Evolutionary conservation across 2,113 vertebrate genomes (phyloP).

Genomic region (Catharus minimus): DNA sequence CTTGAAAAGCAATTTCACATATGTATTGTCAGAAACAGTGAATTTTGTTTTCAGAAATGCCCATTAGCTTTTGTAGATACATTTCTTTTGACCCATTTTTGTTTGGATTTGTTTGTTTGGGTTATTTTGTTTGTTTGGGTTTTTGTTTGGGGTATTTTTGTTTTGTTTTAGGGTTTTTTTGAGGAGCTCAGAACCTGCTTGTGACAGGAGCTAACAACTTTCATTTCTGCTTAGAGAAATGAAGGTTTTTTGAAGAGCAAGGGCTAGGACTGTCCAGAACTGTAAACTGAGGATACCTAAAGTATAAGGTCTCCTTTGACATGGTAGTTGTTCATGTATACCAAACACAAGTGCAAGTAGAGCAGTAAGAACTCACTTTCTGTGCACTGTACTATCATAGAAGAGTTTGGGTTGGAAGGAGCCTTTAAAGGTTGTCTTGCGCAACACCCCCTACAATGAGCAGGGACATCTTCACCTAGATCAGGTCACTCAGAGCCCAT

Average conservation of each 20-base stretch:
- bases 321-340: neutral
- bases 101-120: neutral
- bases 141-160: accelerated
- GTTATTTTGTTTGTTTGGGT: neutral
- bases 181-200: neutral
- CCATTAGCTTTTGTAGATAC: neutral
- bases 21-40: neutral
- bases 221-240: neutral
- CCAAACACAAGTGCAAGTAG: neutral
- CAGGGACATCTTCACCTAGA: neutral
- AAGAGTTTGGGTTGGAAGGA: neutral
- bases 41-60: neutral
- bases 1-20: neutral
- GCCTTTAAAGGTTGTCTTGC: neutral
- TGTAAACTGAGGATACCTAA: neutral
- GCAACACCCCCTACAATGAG: neutral
- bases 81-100: neutral
- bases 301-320: neutral
- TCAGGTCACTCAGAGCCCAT: neutral
- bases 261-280: neutral
- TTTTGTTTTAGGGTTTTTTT: neutral
- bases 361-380: neutral
- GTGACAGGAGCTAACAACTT: neutral
- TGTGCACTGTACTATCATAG: neutral
- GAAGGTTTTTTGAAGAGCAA: neutral